phyloP scores from a whole-genome alignment of 2,888 invertebrate species.

The Apotomis capreana region DNA sequence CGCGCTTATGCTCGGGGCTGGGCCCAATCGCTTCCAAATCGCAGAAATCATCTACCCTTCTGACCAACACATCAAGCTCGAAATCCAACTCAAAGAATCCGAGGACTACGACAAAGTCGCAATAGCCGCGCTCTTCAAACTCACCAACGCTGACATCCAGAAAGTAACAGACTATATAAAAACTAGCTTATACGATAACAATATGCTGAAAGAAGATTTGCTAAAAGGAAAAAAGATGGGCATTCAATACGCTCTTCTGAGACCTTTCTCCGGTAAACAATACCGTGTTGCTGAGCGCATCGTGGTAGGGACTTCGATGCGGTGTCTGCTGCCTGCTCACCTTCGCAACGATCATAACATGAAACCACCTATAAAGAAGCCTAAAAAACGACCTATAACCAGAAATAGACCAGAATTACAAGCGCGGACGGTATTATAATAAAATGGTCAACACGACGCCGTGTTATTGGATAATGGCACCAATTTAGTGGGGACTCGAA shows the following conservation, averaged over 20 bases:
- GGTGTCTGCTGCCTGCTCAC: constrained; percentile 56
- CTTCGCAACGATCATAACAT: constrained; percentile 60
- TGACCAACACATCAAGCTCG: constrained; percentile 63
- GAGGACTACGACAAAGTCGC: constrained; percentile 76
- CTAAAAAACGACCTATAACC: too few species aligned
- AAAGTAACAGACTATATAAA: constrained; percentile 67
- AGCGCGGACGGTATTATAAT: constrained; percentile 46
- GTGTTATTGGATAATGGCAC: constrained; percentile 68
- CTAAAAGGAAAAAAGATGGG: constrained; percentile 70
- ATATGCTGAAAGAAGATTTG: constrained; percentile 64
- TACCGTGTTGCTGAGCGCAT: constrained; percentile 72
- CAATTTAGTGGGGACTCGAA: constrained; percentile 74
- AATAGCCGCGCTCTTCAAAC: constrained; percentile 67
- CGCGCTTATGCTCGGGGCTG: constrained; percentile 70
- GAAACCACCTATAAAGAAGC: constrained; percentile 61
- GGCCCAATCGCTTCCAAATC: constrained; percentile 73
- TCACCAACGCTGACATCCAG: constrained; percentile 63
- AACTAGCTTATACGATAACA: constrained; percentile 64
- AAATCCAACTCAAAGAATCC: constrained; percentile 71
- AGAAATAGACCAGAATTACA: constrained; percentile 23
- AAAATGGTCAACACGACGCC: constrained; percentile 63
- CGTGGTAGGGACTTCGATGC: constrained; percentile 59
- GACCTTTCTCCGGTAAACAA: constrained; percentile 67
- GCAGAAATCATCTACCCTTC: constrained; percentile 73
- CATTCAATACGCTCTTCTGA: constrained; percentile 67